These are phyloP conservation scores for Hyperopisus bebe DNA, from an alignment of 2,113 vertebrate species.

Conservation along the genomic window DNA sequence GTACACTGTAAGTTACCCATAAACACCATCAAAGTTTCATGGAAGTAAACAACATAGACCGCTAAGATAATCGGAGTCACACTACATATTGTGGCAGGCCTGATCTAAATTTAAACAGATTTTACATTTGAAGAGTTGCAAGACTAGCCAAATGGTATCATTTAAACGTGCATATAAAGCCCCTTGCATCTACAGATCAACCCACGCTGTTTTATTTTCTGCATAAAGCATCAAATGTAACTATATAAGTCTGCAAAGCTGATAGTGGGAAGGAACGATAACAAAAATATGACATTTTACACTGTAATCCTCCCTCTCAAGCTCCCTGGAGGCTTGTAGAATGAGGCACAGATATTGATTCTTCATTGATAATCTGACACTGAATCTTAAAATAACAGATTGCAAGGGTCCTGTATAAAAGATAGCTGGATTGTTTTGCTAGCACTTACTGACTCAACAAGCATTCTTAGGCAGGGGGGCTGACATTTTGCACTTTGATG, in stretches of 20 bases:
- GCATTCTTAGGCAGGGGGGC: not conserved
- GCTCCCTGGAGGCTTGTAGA: not conserved
- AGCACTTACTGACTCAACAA: not conserved
- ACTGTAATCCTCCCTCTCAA: not conserved
- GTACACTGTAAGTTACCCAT: not conserved
- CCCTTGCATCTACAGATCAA: not conserved
- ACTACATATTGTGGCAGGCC: not conserved
- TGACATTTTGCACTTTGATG: not conserved
- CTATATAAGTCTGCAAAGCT: not conserved
- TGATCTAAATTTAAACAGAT: not conserved
- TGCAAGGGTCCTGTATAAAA: not conserved
- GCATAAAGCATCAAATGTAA: not conserved
- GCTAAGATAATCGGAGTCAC: not conserved
- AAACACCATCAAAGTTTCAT: not conserved
- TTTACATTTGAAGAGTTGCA: not conserved
- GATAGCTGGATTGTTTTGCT: not conserved
- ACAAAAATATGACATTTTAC: not conserved
- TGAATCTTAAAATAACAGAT: slow-evolving; percentile 1
- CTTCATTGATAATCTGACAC: not conserved
- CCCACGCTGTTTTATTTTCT: not conserved
- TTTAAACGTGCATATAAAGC: not conserved
- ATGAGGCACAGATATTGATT: not conserved
- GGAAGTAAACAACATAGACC: not conserved
- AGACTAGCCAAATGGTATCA: not conserved
- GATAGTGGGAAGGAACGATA: not conserved